phyloP scores from a whole-genome alignment of 2,888 invertebrate genomes.

The Drosophila borborema region DNA sequence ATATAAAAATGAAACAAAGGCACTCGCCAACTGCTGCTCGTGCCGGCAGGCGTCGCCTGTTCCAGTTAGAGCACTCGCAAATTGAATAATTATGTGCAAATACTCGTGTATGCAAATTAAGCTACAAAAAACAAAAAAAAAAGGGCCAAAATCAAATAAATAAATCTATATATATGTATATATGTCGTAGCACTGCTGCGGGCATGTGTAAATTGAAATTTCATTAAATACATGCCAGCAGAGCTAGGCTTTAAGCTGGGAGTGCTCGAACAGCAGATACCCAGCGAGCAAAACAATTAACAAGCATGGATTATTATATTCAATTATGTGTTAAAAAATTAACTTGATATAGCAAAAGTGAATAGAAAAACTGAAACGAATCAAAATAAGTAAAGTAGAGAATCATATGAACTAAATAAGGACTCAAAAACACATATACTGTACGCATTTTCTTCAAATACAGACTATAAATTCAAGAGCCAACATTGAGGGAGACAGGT shows the following conservation, averaged over 20 bases:
- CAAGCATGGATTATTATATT: no score
- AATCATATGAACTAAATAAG: not conserved
- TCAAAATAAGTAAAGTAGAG: no score
- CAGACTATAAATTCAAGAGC: conserved; percentile 1
- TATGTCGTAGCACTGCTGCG: conserved; percentile 30
- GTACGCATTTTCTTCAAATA: not conserved
- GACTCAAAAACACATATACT: not conserved
- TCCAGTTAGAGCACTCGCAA: conserved; percentile 33
- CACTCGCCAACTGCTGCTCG: conserved; percentile 37
- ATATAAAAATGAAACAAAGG: conserved; percentile 54
- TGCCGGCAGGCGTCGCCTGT: conserved; percentile 14
- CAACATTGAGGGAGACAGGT: not conserved
- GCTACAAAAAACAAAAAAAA: conserved; percentile 14
- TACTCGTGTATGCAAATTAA: conserved; percentile 50
- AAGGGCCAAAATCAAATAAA: conserved; percentile 15
- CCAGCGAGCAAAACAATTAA: not conserved
- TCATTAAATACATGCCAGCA: conserved; percentile 36
- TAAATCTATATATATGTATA: conserved; percentile 18
- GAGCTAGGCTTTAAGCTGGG: not conserved
- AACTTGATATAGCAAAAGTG: not conserved
- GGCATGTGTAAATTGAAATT: conserved; percentile 56
- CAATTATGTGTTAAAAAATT: not conserved
- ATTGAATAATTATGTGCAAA: conserved; percentile 76
- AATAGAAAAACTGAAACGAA: no score
- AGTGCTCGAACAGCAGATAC: not conserved